Base-by-base conservation (phyloP, 2,113 vertebrate species). In the Dunckerocampus dactyliophorus region DNA sequence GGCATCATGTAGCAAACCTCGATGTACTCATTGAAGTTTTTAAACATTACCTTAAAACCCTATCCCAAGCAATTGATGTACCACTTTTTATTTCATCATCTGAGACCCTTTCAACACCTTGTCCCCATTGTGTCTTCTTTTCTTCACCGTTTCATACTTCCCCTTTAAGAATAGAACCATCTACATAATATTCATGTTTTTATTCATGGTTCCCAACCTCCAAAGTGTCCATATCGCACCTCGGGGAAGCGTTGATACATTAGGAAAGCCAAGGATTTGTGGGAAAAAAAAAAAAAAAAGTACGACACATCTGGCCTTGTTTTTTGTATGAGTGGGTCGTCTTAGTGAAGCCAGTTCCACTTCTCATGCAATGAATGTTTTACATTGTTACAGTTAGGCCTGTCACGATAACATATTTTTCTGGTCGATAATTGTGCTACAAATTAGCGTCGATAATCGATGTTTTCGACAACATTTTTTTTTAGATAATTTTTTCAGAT, bases 151-250 rank as follows among this genome's bases (percentile, higher is more conserved):
- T 65, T 75, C 83, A 77, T 77, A 67, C 31, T 60, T 57, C n/a
- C n/a, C 47, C 10, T 47, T 66, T 68, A 65, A 61, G 63, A 72
- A 54, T 42, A 31, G 50, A 46, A 19, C 8, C 21, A 60, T 81
- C 60, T 76, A 11, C 72, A 81, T 85, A 72, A 75, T 73, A 39
- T 75, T 54, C 52, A 78, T 82, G 79, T 84, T 81, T 84, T 84
- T 84, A 83, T 88, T 85, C 80, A 85, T 85, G 54, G 58, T 22
- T 1, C 21, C 3, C 22, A 42, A 53, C 47, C 39, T n/a, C 47
- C 55, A 28, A 61, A 31, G 1, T n/a, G 21, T 55, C 46, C 24
- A 24, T 24, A 24, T 59, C 42, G 37, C 17, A 21, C 69, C 65
- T 49, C 7, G 62, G 54, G 15, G 53, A 46, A 13, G 4, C 34